These are phyloP conservation scores for Allobates femoralis DNA, from an alignment of 2,797 vertebrate genomes.

Conservation along the genomic window DNA sequence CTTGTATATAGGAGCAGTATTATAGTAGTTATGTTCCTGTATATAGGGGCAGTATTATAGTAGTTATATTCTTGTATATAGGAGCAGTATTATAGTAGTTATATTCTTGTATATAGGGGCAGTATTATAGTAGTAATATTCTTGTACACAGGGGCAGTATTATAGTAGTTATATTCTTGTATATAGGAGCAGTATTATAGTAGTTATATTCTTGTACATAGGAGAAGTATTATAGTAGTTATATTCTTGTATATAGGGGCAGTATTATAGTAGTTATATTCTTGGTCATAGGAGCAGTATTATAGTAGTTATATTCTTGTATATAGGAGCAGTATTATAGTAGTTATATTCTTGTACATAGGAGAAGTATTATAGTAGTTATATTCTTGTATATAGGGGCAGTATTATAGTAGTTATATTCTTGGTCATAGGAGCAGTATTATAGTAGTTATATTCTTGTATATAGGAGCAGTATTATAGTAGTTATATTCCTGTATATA, in stretches of 20 bases:
- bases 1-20: background rate
- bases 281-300: background rate
- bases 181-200: background rate
- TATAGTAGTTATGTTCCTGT: no score
- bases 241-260: background rate
- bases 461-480: conserved; percentile 5
- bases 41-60: no score
- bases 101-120: background rate
- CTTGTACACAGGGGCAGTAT: no score
- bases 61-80: conserved; percentile 10
- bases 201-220: conserved; percentile 1
- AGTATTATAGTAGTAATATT: background rate
- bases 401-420: conserved; percentile 8
- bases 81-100: background rate
- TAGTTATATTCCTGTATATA: background rate
- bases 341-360: background rate
- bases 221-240: background rate
- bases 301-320: background rate
- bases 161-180: background rate
- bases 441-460: background rate
- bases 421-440: background rate
- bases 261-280: conserved; percentile 2
- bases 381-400: background rate
- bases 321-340: background rate
- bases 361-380: background rate